Conservation (phyloP, 2,888 invertebrate species). For the Drosophila lacicola region DNA sequence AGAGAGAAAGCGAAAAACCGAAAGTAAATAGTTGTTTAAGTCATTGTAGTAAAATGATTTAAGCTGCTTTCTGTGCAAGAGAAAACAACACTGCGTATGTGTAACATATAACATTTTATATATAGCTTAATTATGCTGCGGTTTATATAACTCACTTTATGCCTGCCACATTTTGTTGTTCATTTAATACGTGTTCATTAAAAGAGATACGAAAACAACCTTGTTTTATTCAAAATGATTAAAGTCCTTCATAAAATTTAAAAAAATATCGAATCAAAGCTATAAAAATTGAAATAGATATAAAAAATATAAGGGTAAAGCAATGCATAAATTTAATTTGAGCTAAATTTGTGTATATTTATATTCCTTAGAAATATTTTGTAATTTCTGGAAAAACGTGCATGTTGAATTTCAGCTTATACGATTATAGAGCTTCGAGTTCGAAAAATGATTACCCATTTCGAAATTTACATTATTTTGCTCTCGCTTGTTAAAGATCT, state of each 20-base stretch:
- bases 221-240: constrained; percentile 5
- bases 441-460: too few species aligned
- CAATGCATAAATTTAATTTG: too few species aligned
- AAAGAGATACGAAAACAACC: not conserved
- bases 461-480: too few species aligned
- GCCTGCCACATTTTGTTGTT: constrained; percentile 15
- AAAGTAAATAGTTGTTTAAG: constrained; percentile 33
- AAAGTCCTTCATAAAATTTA: constrained; percentile 8
- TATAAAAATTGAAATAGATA: not conserved
- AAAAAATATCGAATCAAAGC: constrained; percentile 4
- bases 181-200: constrained; percentile 22
- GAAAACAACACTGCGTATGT: constrained; percentile 17
- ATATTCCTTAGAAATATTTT: too few species aligned
- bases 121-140: constrained; percentile 25
- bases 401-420: too few species aligned
- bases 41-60: constrained; percentile 24
- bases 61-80: constrained; percentile 30
- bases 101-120: constrained; percentile 12
- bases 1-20: constrained; percentile 1
- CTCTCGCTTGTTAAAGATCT: too few species aligned
- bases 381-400: too few species aligned
- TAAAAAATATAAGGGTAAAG: too few species aligned
- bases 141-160: constrained; percentile 14
- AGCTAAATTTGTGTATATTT: too few species aligned
- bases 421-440: too few species aligned